These are phyloP conservation scores for Casuarius casuarius DNA, from an alignment of 2,113 vertebrate species.

Conservation along the genomic window DNA sequence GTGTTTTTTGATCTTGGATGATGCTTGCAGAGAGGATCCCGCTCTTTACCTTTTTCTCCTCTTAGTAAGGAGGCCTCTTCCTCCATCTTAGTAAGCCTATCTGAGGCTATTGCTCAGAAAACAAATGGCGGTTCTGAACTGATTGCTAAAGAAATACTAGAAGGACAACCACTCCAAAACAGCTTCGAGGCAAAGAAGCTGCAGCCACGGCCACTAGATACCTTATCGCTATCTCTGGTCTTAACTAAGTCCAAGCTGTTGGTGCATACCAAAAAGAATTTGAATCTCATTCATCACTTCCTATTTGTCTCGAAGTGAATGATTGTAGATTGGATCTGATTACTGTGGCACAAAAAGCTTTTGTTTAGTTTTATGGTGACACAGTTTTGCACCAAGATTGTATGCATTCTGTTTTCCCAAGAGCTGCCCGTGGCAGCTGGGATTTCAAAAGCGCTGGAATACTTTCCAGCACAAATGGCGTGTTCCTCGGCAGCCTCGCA, in stretches of 20 bases:
- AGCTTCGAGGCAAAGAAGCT: neutral
- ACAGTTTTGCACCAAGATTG: constrained; percentile 28
- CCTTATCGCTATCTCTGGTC: neutral
- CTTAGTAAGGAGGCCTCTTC: no score
- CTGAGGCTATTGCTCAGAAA: neutral
- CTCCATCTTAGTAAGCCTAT: neutral
- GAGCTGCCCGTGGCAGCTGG: constrained; percentile 41
- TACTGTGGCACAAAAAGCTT: constrained; percentile 26
- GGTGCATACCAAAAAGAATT: constrained; percentile 34
- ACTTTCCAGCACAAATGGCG: constrained; percentile 55
- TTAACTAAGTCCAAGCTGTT: neutral
- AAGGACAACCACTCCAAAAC: neutral
- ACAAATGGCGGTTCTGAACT: neutral
- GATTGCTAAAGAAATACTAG: constrained; percentile 4
- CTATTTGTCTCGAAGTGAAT: constrained; percentile 53
- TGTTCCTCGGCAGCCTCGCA: constrained; percentile 1
- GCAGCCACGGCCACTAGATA: neutral
- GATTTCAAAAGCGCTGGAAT: constrained; percentile 49
- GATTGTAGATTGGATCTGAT: constrained; percentile 8
- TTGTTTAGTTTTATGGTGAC: constrained; percentile 25
- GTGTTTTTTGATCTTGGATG: neutral
- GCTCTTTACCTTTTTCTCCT: neutral
- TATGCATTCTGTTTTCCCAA: constrained; percentile 42
- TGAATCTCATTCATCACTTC: constrained; percentile 48
- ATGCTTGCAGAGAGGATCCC: neutral